Evolutionary conservation across 2,113 vertebrate genomes (phyloP).

Genomic region (Chaetura pelagica): DNA sequence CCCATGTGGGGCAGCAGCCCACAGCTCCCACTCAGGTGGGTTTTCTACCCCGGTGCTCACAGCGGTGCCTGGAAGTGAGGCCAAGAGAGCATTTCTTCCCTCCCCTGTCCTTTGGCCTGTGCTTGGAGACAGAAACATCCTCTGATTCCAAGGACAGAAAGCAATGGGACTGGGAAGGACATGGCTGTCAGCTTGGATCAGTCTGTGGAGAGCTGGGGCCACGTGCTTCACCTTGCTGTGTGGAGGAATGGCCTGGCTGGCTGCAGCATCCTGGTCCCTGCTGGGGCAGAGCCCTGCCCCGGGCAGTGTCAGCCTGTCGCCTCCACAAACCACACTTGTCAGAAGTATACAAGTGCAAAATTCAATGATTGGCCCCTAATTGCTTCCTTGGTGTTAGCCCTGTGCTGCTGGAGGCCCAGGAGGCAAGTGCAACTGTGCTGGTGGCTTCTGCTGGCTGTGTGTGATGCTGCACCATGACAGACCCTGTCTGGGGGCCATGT

Average conservation of each 20-base stretch:
- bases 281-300: neutral
- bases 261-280: neutral
- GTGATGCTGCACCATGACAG: neutral
- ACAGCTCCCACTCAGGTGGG: fast-evolving
- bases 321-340: fast-evolving
- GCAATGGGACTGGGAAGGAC: neutral
- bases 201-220: fast-evolving
- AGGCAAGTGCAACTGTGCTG: fast-evolving
- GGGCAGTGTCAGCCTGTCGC: fast-evolving
- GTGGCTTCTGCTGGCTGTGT: fast-evolving
- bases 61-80: neutral
- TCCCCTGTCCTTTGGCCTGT: fast-evolving
- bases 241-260: fast-evolving
- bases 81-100: neutral
- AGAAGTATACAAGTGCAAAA: fast-evolving
- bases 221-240: fast-evolving
- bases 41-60: fast-evolving
- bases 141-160: neutral
- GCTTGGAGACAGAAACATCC: neutral
- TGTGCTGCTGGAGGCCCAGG: fast-evolving
- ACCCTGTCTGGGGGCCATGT: neutral
- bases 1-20: neutral
- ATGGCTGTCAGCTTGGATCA: neutral
- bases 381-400: neutral
- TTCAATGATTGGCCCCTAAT: neutral